Conservation (phyloP, 2,113 vertebrate species). For the Struthidea cinerea region DNA sequence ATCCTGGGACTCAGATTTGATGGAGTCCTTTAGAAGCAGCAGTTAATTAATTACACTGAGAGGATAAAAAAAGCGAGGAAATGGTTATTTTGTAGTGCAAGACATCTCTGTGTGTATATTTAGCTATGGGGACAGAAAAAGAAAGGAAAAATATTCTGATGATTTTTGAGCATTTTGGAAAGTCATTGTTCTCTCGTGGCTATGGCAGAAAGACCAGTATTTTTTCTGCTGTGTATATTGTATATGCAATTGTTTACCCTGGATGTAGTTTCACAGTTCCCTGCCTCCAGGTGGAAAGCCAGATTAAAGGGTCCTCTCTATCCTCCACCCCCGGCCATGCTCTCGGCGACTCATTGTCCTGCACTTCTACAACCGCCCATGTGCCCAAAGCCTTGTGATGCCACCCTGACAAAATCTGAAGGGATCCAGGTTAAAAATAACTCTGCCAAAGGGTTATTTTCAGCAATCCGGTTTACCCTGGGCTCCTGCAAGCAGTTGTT, state of each 20-base stretch:
- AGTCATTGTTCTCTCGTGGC: not conserved
- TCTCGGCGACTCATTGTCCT: not conserved
- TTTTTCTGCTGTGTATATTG: not conserved
- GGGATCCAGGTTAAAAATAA: not conserved
- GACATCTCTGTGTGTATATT: not conserved
- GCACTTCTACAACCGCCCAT: accelerated
- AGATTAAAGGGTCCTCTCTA: not conserved
- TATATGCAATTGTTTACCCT: not conserved
- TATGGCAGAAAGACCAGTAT: not conserved
- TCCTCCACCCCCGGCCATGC: accelerated
- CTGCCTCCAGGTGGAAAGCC: not conserved
- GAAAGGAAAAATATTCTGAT: not conserved
- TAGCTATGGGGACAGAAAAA: not conserved
- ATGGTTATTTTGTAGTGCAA: not conserved
- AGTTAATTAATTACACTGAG: not conserved
- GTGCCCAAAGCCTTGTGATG: not conserved
- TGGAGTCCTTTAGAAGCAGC: not conserved
- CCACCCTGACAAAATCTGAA: not conserved
- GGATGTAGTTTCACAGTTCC: not conserved
- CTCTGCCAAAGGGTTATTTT: not conserved
- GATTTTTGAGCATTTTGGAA: not conserved
- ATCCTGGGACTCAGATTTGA: not conserved
- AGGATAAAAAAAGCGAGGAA: not conserved
- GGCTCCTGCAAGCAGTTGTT: not conserved
- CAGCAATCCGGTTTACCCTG: not conserved